These are phyloP conservation scores for Euleptes europaea DNA, from an alignment of 2,113 vertebrate species.

Conservation along the genomic window DNA sequence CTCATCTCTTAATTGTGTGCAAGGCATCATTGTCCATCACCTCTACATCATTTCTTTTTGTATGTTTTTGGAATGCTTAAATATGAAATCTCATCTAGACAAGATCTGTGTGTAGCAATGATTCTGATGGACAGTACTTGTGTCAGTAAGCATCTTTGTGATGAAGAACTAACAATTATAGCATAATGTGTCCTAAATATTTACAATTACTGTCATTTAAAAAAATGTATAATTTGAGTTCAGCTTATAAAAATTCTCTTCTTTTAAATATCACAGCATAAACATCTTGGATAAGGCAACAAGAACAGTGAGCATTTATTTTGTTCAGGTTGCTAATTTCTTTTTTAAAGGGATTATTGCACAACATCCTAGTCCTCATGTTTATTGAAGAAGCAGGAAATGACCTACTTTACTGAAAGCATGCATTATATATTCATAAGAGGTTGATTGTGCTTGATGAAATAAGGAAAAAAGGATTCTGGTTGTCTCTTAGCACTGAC, in stretches of 20 bases:
- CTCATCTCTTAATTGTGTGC: background rate
- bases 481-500: background rate
- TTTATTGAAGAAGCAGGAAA: background rate
- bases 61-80: background rate
- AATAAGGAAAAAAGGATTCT: background rate
- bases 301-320: background rate
- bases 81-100: background rate
- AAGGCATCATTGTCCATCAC: background rate
- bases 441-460: background rate
- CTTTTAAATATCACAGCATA: background rate
- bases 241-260: background rate
- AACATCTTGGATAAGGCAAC: background rate
- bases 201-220: constrained; percentile 42
- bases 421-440: background rate
- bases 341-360: background rate
- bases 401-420: background rate
- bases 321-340: background rate
- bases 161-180: constrained; percentile 47
- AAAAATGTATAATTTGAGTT: background rate
- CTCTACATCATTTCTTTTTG: background rate
- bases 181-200: constrained; percentile 6
- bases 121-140: constrained; percentile 1
- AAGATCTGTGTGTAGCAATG: constrained; percentile 17
- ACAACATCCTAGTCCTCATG: background rate
- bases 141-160: constrained; percentile 6